Evolutionary conservation across 2,797 vertebrate genomes (phyloP).

Genomic region (Nyctibius grandis): DNA sequence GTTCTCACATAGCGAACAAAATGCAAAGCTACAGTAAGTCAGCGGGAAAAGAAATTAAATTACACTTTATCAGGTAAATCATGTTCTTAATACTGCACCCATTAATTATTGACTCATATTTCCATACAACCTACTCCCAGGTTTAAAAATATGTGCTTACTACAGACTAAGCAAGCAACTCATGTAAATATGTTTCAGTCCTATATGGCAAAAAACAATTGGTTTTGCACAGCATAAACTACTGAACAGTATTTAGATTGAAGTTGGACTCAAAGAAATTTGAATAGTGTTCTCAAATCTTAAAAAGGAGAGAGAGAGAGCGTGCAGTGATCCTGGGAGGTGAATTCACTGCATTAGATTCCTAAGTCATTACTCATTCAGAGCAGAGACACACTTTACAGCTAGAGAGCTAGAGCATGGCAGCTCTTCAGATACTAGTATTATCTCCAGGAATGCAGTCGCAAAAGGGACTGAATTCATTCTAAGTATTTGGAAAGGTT

Average conservation of each 20-base stretch:
- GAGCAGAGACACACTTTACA: not conserved
- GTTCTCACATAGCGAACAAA: not conserved
- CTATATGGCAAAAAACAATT: not conserved
- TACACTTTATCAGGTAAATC: not conserved
- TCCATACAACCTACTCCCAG: not conserved
- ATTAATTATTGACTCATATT: not conserved
- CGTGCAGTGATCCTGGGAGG: not conserved
- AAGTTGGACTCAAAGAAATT: not conserved
- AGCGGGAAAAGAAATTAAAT: conserved; percentile 12
- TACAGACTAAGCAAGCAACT: not conserved
- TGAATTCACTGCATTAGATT: not conserved
- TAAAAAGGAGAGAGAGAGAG: not conserved
- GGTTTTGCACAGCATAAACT: not conserved
- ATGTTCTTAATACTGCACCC: not conserved
- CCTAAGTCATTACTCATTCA: not conserved
- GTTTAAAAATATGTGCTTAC: not conserved
- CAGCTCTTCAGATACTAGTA: not conserved
- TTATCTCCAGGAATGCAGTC: not conserved
- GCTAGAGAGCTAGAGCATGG: not conserved
- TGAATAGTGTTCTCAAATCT: not conserved
- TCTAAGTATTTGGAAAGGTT: not conserved
- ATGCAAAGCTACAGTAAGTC: conserved; percentile 4
- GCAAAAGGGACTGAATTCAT: not conserved
- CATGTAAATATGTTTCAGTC: not conserved
- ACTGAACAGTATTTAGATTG: not conserved